phyloP scores from a whole-genome alignment of 2,113 vertebrate species.

The Alexandromys fortis region DNA sequence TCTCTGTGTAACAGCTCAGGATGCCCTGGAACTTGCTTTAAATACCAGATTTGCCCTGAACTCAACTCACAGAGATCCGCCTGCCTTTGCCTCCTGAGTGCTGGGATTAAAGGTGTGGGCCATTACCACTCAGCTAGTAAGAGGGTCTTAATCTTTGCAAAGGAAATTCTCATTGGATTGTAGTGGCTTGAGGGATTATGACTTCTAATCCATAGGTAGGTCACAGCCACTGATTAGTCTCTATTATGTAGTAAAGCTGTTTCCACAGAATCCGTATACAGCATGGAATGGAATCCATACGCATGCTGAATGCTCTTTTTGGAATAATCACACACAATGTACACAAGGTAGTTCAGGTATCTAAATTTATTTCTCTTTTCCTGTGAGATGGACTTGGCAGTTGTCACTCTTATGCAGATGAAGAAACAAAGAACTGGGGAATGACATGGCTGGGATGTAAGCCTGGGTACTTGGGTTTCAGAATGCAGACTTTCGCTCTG shows the following conservation, averaged over 20 bases:
- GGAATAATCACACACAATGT: neutral
- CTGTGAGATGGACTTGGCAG: neutral
- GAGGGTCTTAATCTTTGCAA: neutral
- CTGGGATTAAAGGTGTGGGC: neutral
- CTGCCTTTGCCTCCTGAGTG: neutral
- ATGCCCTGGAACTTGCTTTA: neutral
- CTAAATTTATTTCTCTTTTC: neutral
- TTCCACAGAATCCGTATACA: neutral
- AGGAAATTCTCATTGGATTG: constrained; percentile 16
- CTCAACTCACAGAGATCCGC: neutral
- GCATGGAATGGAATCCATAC: neutral
- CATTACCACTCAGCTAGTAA: neutral
- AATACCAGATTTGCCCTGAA: neutral
- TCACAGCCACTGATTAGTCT: neutral
- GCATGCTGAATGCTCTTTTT: neutral
- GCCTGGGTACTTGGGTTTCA: neutral
- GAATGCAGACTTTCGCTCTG: neutral
- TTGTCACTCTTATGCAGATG: neutral
- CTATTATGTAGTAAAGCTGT: neutral
- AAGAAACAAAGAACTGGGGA: neutral
- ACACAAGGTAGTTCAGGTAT: neutral
- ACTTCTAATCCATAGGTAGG: neutral
- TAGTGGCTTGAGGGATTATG: neutral
- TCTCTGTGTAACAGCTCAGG: neutral
- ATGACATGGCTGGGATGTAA: neutral